These are phyloP conservation scores for Sarcophaga peregrina DNA, from an alignment of 1,140 invertebrate species.

Conservation along the genomic window DNA sequence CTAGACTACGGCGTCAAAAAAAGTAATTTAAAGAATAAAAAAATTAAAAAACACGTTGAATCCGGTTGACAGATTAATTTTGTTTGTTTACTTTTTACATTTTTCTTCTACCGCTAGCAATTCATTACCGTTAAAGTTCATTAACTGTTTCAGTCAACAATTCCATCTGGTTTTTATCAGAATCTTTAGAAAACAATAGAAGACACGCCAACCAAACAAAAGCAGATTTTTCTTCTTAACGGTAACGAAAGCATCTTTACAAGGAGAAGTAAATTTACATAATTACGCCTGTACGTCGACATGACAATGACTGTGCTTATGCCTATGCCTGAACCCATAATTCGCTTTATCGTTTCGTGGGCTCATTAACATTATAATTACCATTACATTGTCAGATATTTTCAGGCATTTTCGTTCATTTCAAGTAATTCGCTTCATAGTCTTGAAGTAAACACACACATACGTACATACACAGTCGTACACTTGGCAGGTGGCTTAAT, in stretches of 20 bases:
- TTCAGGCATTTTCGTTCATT: constrained; percentile 5
- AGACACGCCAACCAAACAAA: background rate
- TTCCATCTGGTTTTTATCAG: constrained; percentile 29
- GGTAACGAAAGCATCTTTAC: constrained; percentile 15
- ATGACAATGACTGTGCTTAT: no score
- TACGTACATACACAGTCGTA: background rate
- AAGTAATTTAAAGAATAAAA: background rate
- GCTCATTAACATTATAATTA: constrained; percentile 39
- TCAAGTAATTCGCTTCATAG: no score
- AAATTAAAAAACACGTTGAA: background rate
- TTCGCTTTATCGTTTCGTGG: background rate
- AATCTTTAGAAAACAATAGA: background rate
- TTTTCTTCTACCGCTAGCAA: background rate
- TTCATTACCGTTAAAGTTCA: constrained; percentile 7
- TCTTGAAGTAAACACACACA: background rate
- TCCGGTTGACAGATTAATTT: no score
- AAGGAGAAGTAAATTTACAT: constrained; percentile 34
- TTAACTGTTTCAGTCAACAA: background rate
- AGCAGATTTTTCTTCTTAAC: background rate
- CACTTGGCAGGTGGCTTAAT: constrained; percentile 37
- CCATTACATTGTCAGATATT: background rate
- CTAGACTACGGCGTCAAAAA: no score
- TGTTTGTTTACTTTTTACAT: background rate
- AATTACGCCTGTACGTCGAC: constrained; percentile 25
- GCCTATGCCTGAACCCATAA: no score